Evolutionary conservation across 2,113 vertebrate species (phyloP).

Genomic region (Urocitellus parryii): DNA sequence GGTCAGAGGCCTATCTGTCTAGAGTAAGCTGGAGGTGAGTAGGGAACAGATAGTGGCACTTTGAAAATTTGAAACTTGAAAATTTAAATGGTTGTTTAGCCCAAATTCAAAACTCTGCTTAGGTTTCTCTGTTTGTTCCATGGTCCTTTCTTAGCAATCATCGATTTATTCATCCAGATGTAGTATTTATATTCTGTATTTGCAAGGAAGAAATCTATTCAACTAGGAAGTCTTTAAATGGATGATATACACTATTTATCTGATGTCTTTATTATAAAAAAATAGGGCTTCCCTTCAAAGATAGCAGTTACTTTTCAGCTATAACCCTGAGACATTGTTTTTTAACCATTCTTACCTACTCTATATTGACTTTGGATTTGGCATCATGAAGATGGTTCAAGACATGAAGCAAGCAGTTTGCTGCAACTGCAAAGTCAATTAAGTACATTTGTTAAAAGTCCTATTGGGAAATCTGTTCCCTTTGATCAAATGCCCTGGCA

Average conservation of each 20-base stretch:
- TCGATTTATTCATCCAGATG: background rate
- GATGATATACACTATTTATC: background rate
- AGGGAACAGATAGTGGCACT: background rate
- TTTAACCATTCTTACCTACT: background rate
- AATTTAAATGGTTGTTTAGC: background rate
- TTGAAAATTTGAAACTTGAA: background rate
- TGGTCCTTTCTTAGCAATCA: background rate
- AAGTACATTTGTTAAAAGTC: slow-evolving; percentile 37
- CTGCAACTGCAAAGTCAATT: slow-evolving; percentile 45
- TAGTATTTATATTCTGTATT: background rate
- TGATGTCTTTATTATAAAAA: slow-evolving; percentile 9
- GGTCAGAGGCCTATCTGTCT: background rate
- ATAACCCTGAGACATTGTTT: background rate
- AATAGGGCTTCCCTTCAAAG: background rate
- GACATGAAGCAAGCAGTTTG: slow-evolving; percentile 13
- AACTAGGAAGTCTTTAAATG: background rate
- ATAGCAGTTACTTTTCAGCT: background rate
- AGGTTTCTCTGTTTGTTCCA: background rate
- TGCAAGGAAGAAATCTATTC: background rate
- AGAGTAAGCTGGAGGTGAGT: background rate
- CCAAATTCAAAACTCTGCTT: background rate
- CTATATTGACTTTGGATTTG: background rate
- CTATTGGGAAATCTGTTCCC: slow-evolving; percentile 9
- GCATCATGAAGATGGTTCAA: background rate
- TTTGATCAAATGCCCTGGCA: slow-evolving; percentile 32